Percentiles rank a stretch among this genome's conserved stretches.
phyloP scores from a whole-genome alignment of 1,140 invertebrate genomes.

The Rhizoglyphus robini region DNA sequence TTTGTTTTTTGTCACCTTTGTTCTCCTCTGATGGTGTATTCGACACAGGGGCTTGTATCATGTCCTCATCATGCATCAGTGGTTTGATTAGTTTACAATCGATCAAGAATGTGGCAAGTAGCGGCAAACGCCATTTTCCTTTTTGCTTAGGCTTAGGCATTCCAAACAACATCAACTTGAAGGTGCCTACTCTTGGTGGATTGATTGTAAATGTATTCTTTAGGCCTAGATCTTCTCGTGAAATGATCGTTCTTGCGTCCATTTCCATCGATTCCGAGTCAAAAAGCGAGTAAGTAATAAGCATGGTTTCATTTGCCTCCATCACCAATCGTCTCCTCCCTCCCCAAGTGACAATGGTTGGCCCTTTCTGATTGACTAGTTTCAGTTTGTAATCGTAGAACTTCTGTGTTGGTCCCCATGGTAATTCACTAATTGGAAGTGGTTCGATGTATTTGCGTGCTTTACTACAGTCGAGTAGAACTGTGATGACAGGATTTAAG shows the following conservation, averaged over 20 bases:
- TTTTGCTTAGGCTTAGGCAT: conserved; percentile 32
- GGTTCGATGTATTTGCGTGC: conserved; percentile 28
- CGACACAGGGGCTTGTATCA: neutral
- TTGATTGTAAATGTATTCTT: conserved; percentile 30
- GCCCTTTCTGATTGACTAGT: conserved; percentile 30
- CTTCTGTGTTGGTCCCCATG: conserved; percentile 32
- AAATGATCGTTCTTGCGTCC: conserved; percentile 28
- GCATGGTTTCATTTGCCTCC: conserved; percentile 28
- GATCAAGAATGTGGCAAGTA: conserved; percentile 32
- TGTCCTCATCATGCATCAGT: conserved; percentile 25
- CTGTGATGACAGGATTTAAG: conserved; percentile 30
- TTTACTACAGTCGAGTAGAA: conserved; percentile 31
- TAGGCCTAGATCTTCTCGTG: conserved; percentile 29
- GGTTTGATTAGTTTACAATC: conserved; percentile 32
- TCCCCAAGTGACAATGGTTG: conserved; percentile 32
- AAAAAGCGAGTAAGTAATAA: conserved; percentile 30
- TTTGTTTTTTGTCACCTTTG: neutral
- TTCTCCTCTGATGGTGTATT: neutral
- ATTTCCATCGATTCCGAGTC: conserved; percentile 29
- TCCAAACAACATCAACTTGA: conserved; percentile 33
- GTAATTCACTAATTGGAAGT: conserved; percentile 31
- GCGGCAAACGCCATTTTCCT: conserved; percentile 31
- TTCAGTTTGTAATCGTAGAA: conserved; percentile 32
- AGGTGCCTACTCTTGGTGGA: conserved; percentile 31
- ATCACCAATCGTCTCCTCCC: conserved; percentile 29